A percentile compares a stretch with the other conserved stretches of the same genome.
phyloP scores from a whole-genome alignment of 2,888 invertebrate species.

The Plagodis pulveraria region DNA sequence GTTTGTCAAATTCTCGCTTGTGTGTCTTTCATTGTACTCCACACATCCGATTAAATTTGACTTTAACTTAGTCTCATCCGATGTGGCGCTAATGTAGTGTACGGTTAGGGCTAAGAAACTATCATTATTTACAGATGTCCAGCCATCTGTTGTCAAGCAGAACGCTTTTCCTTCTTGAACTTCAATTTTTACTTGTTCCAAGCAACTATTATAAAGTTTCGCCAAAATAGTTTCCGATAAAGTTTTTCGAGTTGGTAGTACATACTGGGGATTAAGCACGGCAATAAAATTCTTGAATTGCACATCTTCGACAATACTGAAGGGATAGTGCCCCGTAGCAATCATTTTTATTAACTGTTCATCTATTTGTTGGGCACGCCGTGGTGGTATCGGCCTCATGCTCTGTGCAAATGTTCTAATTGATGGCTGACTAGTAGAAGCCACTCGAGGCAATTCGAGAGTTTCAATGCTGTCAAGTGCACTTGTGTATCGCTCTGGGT shows the following conservation, averaged over 20 bases:
- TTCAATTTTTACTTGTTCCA: no score
- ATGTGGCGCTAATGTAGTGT: slow-evolving; percentile 30
- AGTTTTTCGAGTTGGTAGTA: no score
- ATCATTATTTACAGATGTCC: slow-evolving; percentile 30
- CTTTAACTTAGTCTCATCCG: slow-evolving; percentile 10
- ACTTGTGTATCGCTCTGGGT: neutral
- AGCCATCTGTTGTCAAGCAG: slow-evolving; percentile 37
- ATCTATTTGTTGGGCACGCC: slow-evolving; percentile 18
- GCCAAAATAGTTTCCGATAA: no score
- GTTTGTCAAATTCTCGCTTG: slow-evolving; percentile 11
- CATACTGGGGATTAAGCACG: slow-evolving; percentile 33
- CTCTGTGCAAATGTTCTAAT: neutral
- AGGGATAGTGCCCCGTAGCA: slow-evolving; percentile 33
- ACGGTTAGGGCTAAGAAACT: slow-evolving; percentile 33
- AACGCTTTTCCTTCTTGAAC: no score
- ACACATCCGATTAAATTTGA: slow-evolving; percentile 21
- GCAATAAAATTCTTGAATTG: slow-evolving; percentile 34
- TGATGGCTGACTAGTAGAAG: neutral
- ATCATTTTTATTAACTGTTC: slow-evolving; percentile 33
- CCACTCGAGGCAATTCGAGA: neutral
- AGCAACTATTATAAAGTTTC: no score
- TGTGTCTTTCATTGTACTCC: slow-evolving; percentile 12
- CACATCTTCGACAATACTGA: slow-evolving; percentile 29
- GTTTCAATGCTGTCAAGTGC: no score
- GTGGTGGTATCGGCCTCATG: neutral